These are phyloP conservation scores for Falco cherrug DNA, from an alignment of 2,797 vertebrate genomes.

Conservation along the genomic window DNA sequence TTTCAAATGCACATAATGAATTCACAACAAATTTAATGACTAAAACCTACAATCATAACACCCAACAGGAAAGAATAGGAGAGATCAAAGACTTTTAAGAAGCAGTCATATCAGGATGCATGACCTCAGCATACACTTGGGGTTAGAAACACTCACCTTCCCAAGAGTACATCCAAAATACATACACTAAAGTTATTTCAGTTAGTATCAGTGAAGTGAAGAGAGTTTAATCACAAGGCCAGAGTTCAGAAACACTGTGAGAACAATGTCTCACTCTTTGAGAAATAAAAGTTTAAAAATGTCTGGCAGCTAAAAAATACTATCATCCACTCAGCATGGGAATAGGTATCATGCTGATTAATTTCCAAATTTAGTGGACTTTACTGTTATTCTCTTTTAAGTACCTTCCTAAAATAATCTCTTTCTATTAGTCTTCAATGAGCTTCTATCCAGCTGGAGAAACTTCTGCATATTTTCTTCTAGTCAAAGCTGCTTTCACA, in stretches of 20 bases:
- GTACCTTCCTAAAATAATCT: neutral
- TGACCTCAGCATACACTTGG: neutral
- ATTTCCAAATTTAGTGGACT: neutral
- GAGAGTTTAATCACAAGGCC: neutral
- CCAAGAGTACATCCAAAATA: neutral
- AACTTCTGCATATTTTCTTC: neutral
- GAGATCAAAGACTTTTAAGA: neutral
- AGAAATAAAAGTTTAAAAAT: neutral
- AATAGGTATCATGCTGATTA: neutral
- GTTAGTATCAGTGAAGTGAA: neutral
- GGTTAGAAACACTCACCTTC: neutral
- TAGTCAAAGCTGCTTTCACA: constrained; percentile 22
- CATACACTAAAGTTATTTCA: neutral
- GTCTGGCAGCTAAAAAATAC: neutral
- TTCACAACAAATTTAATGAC: neutral
- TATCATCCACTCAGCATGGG: neutral
- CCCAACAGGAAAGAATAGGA: neutral
- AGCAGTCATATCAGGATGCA: neutral
- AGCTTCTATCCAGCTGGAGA: neutral
- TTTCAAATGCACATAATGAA: neutral
- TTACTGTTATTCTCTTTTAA: neutral
- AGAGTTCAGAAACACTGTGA: neutral
- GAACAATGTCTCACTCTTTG: neutral
- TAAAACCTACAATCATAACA: neutral
- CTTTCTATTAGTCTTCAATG: neutral